A percentile compares a stretch with the other conserved stretches of the same genome.
phyloP scores from a whole-genome alignment of 2,113 vertebrate genomes.

The Philantomba maxwellii region DNA sequence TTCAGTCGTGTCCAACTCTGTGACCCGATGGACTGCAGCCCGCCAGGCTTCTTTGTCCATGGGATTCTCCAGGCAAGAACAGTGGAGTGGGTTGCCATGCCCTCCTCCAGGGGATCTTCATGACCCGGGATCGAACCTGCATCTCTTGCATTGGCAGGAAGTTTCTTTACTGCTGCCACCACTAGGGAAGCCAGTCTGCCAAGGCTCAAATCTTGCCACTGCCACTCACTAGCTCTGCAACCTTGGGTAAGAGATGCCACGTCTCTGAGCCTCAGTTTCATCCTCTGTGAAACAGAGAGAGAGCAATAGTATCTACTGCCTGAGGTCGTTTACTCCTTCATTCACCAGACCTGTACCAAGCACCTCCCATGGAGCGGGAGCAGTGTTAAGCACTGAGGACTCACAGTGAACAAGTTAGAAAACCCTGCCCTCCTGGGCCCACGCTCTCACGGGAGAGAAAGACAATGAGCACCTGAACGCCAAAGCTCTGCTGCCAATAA shows the following conservation, averaged over 20 bases:
- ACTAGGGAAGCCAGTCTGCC: neutral
- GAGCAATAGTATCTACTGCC: neutral
- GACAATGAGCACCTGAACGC: neutral
- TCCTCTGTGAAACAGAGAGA: neutral
- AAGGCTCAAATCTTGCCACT: neutral
- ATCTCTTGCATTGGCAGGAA: neutral
- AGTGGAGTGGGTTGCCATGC: neutral
- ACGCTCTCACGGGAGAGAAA: neutral
- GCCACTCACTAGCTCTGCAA: neutral
- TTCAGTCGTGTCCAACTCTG: neutral
- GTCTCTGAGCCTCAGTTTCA: neutral
- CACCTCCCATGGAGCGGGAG: neutral
- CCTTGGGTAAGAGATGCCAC: neutral
- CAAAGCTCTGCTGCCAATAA: neutral
- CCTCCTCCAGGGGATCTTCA: neutral
- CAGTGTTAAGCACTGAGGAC: neutral
- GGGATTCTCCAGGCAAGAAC: neutral
- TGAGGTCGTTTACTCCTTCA: neutral
- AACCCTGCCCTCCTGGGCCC: neutral
- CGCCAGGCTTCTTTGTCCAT: neutral
- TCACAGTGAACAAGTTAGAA: neutral
- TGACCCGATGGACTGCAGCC: neutral
- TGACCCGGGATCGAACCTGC: neutral
- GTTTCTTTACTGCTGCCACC: neutral
- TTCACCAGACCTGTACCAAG: neutral